Conservation (phyloP, 2,888 invertebrate species). For the Trissolcus japonicus region DNA sequence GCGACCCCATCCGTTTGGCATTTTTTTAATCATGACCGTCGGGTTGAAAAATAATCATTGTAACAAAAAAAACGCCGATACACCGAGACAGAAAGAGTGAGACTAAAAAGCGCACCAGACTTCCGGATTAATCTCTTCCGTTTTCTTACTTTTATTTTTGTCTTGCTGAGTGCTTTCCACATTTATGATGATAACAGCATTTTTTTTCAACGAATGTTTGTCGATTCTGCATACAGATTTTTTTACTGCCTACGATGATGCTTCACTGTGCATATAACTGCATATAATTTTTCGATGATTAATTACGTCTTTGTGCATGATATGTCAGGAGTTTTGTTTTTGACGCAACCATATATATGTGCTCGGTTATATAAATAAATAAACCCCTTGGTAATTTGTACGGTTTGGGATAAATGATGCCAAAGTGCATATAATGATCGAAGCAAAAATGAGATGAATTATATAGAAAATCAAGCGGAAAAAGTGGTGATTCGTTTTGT, state of each 20-base stretch:
- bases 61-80: slow-evolving; percentile 52
- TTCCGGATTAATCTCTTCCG: slow-evolving; percentile 56
- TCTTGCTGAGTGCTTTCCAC: slow-evolving; percentile 50
- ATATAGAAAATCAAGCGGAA: no score
- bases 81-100: slow-evolving; percentile 21
- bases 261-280: slow-evolving; percentile 19
- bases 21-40: slow-evolving; percentile 43
- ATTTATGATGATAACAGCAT: slow-evolving; percentile 48
- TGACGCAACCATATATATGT: no score
- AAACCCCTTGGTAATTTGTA: no score
- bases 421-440: no score
- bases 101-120: slow-evolving; percentile 38
- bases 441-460: no score
- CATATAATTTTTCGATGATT: slow-evolving; percentile 23
- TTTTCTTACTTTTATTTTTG: slow-evolving; percentile 51
- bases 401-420: no score
- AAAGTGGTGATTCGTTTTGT: no score
- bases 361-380: no score
- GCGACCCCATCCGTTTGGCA: slow-evolving; percentile 30
- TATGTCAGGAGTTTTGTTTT: no score
- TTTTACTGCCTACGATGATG: no score
- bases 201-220: slow-evolving; percentile 8
- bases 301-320: slow-evolving; percentile 19
- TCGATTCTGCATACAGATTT: no score
- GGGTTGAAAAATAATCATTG: slow-evolving; percentile 48